Percentiles rank a stretch among this genome's conserved stretches.
phyloP scores from a whole-genome alignment of 1,140 invertebrate species.

The Heterodera schachtii region DNA sequence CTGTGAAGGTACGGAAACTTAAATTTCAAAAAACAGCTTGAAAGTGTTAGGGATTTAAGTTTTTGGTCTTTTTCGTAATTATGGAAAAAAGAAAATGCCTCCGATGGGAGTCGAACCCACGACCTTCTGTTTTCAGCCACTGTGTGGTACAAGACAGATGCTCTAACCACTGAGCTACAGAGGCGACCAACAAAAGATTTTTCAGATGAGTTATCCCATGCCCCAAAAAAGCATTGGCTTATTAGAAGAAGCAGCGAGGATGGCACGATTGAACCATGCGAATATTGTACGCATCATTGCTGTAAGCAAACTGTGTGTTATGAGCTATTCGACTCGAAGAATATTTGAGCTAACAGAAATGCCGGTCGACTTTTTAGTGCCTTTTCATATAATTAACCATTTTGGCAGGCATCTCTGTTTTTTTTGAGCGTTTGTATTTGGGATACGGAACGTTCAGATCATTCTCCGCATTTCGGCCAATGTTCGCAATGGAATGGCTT shows the following conservation, averaged over 20 bases:
- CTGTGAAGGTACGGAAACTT: conserved; percentile 51
- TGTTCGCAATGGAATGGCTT: conserved; percentile 64
- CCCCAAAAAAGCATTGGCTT: conserved; percentile 59
- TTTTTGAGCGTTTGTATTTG: too few relatives aligned
- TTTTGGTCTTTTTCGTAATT: neutral
- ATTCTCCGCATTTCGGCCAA: conserved; percentile 58
- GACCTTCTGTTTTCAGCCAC: conserved; percentile 15
- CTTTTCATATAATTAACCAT: too few relatives aligned
- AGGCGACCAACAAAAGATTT: neutral
- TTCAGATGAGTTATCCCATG: conserved; percentile 61
- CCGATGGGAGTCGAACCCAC: conserved; percentile 24
- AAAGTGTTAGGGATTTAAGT: neutral
- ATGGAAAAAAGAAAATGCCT: conserved; percentile 8
- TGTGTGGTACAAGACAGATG: conserved; percentile 19
- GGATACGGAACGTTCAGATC: conserved; percentile 16
- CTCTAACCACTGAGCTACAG: conserved; percentile 31
- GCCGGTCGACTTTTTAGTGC: neutral
- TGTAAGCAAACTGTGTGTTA: conserved; percentile 55
- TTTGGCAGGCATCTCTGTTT: too few relatives aligned
- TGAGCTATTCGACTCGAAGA: neutral
- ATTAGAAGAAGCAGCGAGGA: conserved; percentile 58
- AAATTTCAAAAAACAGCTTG: neutral
- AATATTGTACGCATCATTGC: conserved; percentile 60
- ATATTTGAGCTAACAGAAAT: conserved; percentile 1
- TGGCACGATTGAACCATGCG: conserved; percentile 54